Evolutionary conservation across 2,888 invertebrate species (phyloP), one percentile per base, ranked within the genome.

Genomic region (Oscheius sp.): DNA sequence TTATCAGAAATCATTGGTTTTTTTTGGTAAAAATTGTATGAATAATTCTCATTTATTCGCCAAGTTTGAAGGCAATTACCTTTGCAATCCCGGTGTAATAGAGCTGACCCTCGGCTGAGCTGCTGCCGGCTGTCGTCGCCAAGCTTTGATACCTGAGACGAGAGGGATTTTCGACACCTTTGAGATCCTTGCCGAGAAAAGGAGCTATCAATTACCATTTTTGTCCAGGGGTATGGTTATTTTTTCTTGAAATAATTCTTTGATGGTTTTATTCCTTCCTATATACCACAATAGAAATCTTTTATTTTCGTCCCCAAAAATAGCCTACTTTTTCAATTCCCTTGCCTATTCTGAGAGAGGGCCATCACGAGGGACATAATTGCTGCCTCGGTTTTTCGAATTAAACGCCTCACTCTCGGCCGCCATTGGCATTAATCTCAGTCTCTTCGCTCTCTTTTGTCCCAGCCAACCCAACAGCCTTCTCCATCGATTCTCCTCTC

Each of bases 151-250:
- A 55, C 34, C 55, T 12, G 55, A 55, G 17, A 33, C 55, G 15
- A 34, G 34, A 20, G 53, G 55, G 55, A 55, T 55, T 55, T 55
- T 33, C 55, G 33, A 15, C 34, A 20, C 50, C 25, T 50, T 25
- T 25, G 17, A 23, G 2, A 17, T 15, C 17, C 50, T 25, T 25
- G 17, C 20, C 50, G 50, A 10, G 3, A 50, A 8, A 42, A 42
- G 20, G 25, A 25, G 3, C 2, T 23, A 15, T 17, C 37, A 37
- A 15, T 37, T 15, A 10, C 37, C 37, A 37, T 8, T 37, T 37
- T 10, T 15, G 15, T 10, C 37, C 37, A 37, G 37, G 37, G 37
- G n/a, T n/a, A n/a, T n/a, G n/a, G n/a, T n/a, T n/a, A n/a, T n/a
- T n/a, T n/a, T n/a, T n/a, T n/a, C n/a, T n/a, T n/a, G n/a, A n/a